Evolutionary conservation across 2,113 vertebrate genomes (phyloP).

Genomic region (Pandion haliaetus): DNA sequence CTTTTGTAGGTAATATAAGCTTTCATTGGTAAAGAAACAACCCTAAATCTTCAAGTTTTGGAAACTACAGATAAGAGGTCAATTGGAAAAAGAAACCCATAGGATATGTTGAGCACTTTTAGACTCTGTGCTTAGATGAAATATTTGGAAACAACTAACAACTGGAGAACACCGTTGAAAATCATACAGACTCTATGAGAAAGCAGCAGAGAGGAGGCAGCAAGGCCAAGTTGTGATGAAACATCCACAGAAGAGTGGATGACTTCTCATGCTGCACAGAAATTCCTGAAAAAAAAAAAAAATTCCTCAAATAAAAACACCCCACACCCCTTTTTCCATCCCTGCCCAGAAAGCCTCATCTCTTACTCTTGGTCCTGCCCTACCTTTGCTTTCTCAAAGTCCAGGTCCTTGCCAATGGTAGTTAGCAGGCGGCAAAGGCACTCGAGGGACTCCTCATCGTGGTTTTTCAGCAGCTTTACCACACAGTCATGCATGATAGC

Average conservation of each 20-base stretch:
- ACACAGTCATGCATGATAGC: slow-evolving; percentile 99
- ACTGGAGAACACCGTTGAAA: neutral
- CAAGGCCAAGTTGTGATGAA: neutral
- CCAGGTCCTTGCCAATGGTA: slow-evolving; percentile 96
- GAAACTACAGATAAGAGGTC: neutral
- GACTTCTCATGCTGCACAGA: neutral
- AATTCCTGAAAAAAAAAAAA: neutral
- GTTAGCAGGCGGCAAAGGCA: slow-evolving; percentile 95
- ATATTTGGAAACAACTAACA: neutral
- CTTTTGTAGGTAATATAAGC: neutral
- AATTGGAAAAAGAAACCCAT: neutral
- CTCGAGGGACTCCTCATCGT: slow-evolving; percentile 93
- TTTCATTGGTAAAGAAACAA: neutral
- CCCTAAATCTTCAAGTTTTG: neutral
- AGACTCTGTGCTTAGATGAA: neutral
- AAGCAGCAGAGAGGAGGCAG: neutral
- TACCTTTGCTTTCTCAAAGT: slow-evolving; percentile 99
- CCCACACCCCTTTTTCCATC: neutral
- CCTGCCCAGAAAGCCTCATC: neutral
- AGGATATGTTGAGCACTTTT: neutral
- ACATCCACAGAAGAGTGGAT: neutral
- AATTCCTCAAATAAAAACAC: neutral
- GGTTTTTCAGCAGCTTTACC: slow-evolving; percentile 96
- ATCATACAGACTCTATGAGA: neutral
- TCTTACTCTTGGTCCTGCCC: neutral